A percentile compares a stretch with the other conserved stretches of the same genome.
Evolutionary conservation across 2,888 invertebrate species (phyloP).

Genomic region (Physocephala rufipes): DNA sequence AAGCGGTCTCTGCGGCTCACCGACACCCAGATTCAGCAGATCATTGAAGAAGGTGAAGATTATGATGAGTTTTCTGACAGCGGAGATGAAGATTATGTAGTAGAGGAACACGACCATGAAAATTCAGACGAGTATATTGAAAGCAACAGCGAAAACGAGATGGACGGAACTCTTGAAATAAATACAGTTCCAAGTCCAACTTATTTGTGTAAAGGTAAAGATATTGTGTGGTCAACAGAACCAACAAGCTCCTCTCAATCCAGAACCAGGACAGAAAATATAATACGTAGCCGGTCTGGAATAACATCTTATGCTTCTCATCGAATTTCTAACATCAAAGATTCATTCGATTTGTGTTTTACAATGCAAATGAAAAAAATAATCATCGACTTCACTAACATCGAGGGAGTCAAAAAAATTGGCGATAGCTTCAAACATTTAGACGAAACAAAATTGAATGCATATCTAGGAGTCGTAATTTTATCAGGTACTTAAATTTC

Average conservation of each 20-base stretch:
- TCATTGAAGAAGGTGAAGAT: too few species aligned
- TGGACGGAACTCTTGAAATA: slow-evolving; percentile 1
- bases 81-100: too few species aligned
- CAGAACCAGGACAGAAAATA: too few species aligned
- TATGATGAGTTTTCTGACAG: too few species aligned
- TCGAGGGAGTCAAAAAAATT: too few species aligned
- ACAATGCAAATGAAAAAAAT: slow-evolving; percentile 17
- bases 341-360: slow-evolving; percentile 17
- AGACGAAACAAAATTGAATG: slow-evolving; percentile 8
- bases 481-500: neutral
- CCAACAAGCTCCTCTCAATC: too few species aligned
- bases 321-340: slow-evolving; percentile 24
- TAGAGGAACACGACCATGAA: too few species aligned
- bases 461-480: neutral
- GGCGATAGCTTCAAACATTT: too few species aligned
- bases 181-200: slow-evolving; percentile 5
- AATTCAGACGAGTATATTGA: neutral
- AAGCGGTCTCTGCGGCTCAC: too few species aligned
- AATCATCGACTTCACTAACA: slow-evolving; percentile 11
- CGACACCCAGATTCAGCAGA: too few species aligned
- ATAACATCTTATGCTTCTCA: slow-evolving; percentile 49
- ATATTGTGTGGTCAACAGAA: too few species aligned
- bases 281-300: too few species aligned
- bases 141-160: neutral
- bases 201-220: slow-evolving; percentile 3